These are phyloP conservation scores for Xestia c-nigrum DNA, from an alignment of 2,888 invertebrate species.

Conservation along the genomic window DNA sequence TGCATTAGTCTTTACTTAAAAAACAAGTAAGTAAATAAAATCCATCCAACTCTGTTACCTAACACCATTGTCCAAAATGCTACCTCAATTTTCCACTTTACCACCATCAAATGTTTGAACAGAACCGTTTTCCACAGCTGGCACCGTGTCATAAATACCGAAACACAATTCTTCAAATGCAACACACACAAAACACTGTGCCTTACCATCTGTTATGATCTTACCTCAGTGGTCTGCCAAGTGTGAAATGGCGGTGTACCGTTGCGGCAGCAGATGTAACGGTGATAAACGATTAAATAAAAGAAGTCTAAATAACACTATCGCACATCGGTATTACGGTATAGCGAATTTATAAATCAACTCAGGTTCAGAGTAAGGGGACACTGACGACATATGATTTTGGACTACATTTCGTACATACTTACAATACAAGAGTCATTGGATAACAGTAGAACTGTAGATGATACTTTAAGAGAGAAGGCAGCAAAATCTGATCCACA, in stretches of 20 bases:
- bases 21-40: not conserved
- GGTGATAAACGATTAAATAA: slow-evolving; percentile 68
- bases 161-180: slow-evolving; percentile 31
- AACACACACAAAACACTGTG: slow-evolving; percentile 48
- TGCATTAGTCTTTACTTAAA: not conserved
- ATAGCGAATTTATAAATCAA: slow-evolving; percentile 52
- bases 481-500: not conserved
- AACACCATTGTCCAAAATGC: slow-evolving; percentile 8
- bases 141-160: slow-evolving; percentile 32
- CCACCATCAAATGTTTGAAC: slow-evolving; percentile 27
- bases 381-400: not conserved
- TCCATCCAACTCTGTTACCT: not conserved
- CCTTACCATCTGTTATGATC: slow-evolving; percentile 57
- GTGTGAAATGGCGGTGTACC: slow-evolving; percentile 72
- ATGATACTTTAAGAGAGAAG: too few relatives aligned
- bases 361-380: slow-evolving; percentile 13
- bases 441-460: too few relatives aligned
- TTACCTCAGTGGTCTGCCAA: slow-evolving; percentile 64
- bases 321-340: slow-evolving; percentile 61
- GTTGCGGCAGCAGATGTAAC: slow-evolving; percentile 68
- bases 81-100: slow-evolving; percentile 15
- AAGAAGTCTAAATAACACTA: slow-evolving; percentile 66
- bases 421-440: not conserved
- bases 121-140: slow-evolving; percentile 40
- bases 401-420: not conserved